A percentile compares a stretch with the other conserved stretches of the same genome.
These are phyloP conservation scores for Python bivittatus DNA, from an alignment of 2,113 vertebrate genomes.

Conservation along the genomic window DNA sequence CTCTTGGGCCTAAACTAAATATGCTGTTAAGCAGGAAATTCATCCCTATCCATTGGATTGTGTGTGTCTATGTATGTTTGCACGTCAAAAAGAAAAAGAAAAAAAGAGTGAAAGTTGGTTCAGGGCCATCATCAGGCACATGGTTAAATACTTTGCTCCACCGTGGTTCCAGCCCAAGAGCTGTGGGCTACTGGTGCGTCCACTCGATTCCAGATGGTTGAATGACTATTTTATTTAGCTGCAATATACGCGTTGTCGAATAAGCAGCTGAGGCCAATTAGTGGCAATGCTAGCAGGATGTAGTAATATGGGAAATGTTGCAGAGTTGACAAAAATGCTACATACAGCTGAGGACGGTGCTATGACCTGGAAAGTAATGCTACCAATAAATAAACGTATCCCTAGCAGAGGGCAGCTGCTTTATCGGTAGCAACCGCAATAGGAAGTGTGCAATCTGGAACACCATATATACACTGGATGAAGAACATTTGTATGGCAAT, in stretches of 20 bases:
- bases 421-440: not conserved
- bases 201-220: not conserved
- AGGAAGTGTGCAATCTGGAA: not conserved
- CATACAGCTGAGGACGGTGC: not conserved
- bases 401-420: not conserved
- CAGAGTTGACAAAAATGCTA: not conserved
- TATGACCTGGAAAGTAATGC: not conserved
- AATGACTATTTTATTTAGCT: not conserved
- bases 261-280: not conserved
- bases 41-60: not conserved
- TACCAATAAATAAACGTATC: not conserved
- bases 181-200: not conserved
- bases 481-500: not conserved
- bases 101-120: not conserved
- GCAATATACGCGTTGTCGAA: not conserved
- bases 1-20: not conserved
- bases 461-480: not conserved
- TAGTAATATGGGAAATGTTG: not conserved
- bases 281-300: not conserved
- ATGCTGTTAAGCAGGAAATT: not conserved
- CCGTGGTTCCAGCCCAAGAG: not conserved
- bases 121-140: not conserved
- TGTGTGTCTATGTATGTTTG: not conserved
- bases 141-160: not conserved
- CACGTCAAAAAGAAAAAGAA: not conserved